Evolutionary conservation across 2,113 vertebrate species (phyloP).

Genomic region (Barnardius zonarius): DNA sequence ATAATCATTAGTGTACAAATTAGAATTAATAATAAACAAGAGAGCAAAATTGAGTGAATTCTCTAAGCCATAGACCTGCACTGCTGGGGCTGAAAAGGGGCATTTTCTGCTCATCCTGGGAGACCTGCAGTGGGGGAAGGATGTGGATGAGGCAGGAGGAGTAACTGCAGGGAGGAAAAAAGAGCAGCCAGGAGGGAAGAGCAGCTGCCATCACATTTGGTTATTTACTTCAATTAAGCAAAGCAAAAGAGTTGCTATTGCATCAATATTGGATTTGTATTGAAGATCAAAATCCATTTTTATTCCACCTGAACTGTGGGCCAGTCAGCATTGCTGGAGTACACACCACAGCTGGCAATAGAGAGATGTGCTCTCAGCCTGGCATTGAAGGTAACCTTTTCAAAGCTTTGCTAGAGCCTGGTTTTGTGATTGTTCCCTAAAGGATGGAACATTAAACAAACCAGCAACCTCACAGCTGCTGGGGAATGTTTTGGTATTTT

Average conservation of each 20-base stretch:
- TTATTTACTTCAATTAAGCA: neutral
- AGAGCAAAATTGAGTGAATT: neutral
- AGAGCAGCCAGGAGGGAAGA: neutral
- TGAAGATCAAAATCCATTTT: neutral
- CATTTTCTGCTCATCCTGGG: neutral
- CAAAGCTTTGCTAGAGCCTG: neutral
- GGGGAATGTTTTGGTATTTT: neutral
- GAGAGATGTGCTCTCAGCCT: neutral
- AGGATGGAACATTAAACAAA: neutral
- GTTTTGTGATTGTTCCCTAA: neutral
- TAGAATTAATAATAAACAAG: neutral
- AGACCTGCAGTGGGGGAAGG: neutral
- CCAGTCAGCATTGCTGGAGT: fast-evolving
- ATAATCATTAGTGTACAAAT: neutral
- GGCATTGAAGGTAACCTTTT: neutral
- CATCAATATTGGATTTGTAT: neutral
- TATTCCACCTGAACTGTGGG: fast-evolving
- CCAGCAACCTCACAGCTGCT: neutral
- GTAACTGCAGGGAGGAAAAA: neutral
- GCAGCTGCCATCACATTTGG: neutral
- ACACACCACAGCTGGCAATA: fast-evolving
- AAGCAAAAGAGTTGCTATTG: neutral
- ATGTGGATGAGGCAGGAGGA: neutral
- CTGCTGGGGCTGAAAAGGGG: neutral
- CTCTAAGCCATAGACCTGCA: neutral